These are phyloP conservation scores for Eristalinus aeneus DNA, from an alignment of 2,888 invertebrate species.

Conservation along the genomic window DNA sequence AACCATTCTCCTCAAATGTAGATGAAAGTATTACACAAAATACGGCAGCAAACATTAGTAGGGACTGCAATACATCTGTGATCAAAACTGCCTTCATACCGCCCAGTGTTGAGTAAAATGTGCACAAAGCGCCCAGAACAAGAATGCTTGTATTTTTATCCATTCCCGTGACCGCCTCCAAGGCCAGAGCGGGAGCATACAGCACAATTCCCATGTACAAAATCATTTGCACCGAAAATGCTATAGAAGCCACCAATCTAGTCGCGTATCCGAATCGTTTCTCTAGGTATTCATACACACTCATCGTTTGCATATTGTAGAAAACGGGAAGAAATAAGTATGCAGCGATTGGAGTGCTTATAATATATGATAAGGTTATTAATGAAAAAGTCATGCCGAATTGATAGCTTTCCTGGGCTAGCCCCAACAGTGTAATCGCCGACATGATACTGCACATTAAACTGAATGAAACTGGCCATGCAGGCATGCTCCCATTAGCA, in stretches of 20 bases:
- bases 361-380: constrained; percentile 88
- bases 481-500: constrained; percentile 91
- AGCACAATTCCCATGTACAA: constrained; percentile 95
- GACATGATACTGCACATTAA: constrained; percentile 97
- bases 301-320: constrained; percentile 89
- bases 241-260: constrained; percentile 89
- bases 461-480: constrained; percentile 91
- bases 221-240: constrained; percentile 94
- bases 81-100: constrained; percentile 95
- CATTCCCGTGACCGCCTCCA: constrained; percentile 92
- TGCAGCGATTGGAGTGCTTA: constrained; percentile 90
- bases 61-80: constrained; percentile 92
- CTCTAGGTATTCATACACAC: constrained; percentile 96
- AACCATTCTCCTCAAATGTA: constrained; percentile 86
- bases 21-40: constrained; percentile 89
- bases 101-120: constrained; percentile 93
- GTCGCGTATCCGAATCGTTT: constrained; percentile 90
- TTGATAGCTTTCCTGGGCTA: constrained; percentile 92
- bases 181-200: constrained; percentile 95
- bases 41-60: constrained; percentile 92
- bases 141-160: constrained; percentile 87
- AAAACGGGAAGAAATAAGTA: constrained; percentile 92
- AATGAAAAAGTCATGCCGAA: constrained; percentile 90
- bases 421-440: constrained; percentile 92
- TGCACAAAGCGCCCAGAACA: constrained; percentile 86